Evolutionary conservation across 1,140 invertebrate species (phyloP).

Genomic region (Scaptodrosophila lebanonensis): DNA sequence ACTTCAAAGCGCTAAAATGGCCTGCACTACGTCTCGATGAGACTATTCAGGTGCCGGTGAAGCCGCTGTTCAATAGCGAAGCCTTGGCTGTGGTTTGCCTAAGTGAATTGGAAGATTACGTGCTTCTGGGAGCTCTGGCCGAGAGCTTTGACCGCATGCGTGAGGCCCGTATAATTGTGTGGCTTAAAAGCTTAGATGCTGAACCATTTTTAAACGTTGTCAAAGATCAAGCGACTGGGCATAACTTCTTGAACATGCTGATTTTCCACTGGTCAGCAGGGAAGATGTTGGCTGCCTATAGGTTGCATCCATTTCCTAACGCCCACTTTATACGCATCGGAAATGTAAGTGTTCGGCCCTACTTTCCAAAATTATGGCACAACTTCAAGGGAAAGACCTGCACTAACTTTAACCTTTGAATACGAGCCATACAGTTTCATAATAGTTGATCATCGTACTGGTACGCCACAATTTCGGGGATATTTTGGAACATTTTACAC

Average conservation of each 20-base stretch:
- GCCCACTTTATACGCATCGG: background rate
- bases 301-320: slow-evolving; percentile 15
- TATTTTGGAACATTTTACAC: background rate
- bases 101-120: too few relatives aligned
- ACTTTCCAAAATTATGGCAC: background rate
- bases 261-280: background rate
- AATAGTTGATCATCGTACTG: background rate
- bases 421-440: background rate
- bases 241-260: slow-evolving; percentile 6
- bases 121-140: too few relatives aligned
- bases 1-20: too few relatives aligned
- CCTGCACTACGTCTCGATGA: too few relatives aligned
- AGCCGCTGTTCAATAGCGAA: too few relatives aligned
- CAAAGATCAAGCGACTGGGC: background rate
- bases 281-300: background rate
- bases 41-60: too few relatives aligned
- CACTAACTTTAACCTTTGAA: background rate
- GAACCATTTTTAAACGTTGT: background rate
- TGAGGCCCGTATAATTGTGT: slow-evolving; percentile 31
- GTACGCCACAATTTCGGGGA: background rate
- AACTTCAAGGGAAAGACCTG: slow-evolving; percentile 9
- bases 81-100: too few relatives aligned
- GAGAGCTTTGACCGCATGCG: slow-evolving; percentile 34
- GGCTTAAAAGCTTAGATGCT: background rate
- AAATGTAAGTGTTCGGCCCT: background rate